Conservation (phyloP, 1,140 invertebrate species). For the Drosophila navojoa region DNA sequence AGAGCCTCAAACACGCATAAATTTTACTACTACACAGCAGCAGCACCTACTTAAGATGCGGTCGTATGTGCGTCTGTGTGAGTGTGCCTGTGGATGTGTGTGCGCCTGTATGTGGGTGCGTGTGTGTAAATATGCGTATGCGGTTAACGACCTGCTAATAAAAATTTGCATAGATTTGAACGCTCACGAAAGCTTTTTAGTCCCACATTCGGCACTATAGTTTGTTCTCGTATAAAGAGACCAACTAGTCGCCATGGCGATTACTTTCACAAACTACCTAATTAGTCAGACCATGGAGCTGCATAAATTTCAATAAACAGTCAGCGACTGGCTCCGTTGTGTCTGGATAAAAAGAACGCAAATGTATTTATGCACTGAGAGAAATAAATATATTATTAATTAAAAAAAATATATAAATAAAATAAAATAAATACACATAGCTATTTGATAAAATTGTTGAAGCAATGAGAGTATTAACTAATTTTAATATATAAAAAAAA, state of each 20-base stretch:
- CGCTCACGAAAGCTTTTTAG: conserved; percentile 35
- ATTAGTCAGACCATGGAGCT: conserved; percentile 64
- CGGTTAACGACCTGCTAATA: conserved; percentile 78
- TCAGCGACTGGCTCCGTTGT: conserved; percentile 54
- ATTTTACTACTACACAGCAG: conserved; percentile 61
- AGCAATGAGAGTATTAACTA: too few relatives aligned
- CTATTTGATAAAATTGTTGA: too few relatives aligned
- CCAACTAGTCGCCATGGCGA: conserved; percentile 40
- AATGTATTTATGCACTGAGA: conserved; percentile 1
- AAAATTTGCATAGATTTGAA: conserved; percentile 74
- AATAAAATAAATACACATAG: too few relatives aligned
- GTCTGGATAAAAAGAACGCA: conserved; percentile 60
- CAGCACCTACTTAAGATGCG: conserved; percentile 68
- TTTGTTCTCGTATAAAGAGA: conserved; percentile 5
- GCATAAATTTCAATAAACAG: conserved; percentile 74
- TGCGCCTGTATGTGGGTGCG: conserved; percentile 17
- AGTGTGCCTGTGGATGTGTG: background rate
- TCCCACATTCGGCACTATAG: conserved; percentile 4
- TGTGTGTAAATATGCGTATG: conserved; percentile 30
- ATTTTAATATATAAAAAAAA: too few relatives aligned
- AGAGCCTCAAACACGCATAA: conserved; percentile 59
- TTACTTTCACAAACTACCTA: conserved; percentile 79
- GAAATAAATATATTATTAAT: too few relatives aligned
- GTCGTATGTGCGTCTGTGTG: background rate
- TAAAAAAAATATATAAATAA: too few relatives aligned